Evolutionary conservation across 2,888 invertebrate species (phyloP), one percentile per base, ranked within the genome.

Genomic region (Galeruca laticollis): DNA sequence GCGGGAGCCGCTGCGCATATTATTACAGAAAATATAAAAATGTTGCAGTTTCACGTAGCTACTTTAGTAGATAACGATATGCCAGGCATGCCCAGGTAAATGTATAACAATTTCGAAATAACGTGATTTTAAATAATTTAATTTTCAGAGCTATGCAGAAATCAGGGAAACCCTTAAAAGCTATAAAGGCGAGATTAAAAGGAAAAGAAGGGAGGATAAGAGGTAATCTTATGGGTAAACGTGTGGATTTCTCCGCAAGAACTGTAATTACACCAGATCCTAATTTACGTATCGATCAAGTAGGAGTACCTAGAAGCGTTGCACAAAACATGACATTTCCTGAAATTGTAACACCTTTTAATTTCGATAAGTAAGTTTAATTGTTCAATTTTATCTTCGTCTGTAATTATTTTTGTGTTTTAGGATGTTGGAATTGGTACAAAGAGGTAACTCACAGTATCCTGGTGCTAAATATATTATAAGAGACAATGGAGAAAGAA

Each of bases 381-480:
- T 13, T 43, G 6, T n/a, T 3, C 11, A 1, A 18, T n/a, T 31
- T 31, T n/a, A 11, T 26, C 8, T 26, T 8, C 31, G n/a, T 8
- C 11, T n/a, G 2, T 6, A 31, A 54, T n/a, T 21, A 31, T 4
- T 21, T 18, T 49, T 49, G 4, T 49, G 21, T 78, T 82, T 69
- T 73, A 84, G 84, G 82, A 91, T 95, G 90, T 93, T 95, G 83
- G 97, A 98, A 80, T 88, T 99, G 68, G 99, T 99, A 5, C 91
- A 95, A 61, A 89, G 98, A 80, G 99, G 99, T 61, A 98, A 99
- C 84, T 96, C 97, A 1, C 98, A 98, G 83, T 99, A 99, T 87
- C 99, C 99, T 0, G 99, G 99, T 2, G 99, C 99, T 4, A 99
- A 99, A 83, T 99, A 99, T 84, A 99, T 99, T 81, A 95, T 99